These are phyloP conservation scores for Perdita meconis DNA, from an alignment of 2,888 invertebrate genomes.

Conservation along the genomic window DNA sequence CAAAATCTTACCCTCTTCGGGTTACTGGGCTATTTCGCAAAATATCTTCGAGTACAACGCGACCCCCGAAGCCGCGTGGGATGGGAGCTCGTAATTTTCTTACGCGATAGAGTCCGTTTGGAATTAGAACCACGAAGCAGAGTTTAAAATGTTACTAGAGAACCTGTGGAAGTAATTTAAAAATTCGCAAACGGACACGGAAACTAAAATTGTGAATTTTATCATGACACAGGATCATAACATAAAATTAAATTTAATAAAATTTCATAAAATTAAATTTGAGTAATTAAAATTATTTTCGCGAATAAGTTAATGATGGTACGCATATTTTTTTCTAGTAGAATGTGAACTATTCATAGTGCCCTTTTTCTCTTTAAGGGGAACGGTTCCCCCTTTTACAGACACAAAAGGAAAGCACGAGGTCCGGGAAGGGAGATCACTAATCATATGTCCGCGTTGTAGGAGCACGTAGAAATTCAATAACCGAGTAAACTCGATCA, in stretches of 20 bases:
- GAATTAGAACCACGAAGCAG: constrained; percentile 34
- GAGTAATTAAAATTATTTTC: constrained; percentile 3
- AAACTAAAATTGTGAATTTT: neutral
- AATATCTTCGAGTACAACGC: constrained; percentile 54
- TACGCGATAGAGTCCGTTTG: constrained; percentile 1
- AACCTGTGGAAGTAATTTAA: neutral
- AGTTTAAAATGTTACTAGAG: neutral
- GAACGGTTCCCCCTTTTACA: neutral
- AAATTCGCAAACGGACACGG: neutral
- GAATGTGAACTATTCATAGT: neutral
- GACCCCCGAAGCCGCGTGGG: constrained; percentile 18
- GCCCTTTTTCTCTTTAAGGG: neutral
- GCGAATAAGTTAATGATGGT: constrained; percentile 5
- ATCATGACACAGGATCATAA: too few relatives aligned
- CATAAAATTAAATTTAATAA: too few relatives aligned
- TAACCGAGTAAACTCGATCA: constrained; percentile 68
- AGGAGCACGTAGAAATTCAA: constrained; percentile 69
- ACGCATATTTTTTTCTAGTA: neutral
- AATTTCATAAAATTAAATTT: too few relatives aligned
- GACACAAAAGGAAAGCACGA: constrained; percentile 22
- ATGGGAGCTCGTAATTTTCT: constrained; percentile 26
- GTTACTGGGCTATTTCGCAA: constrained; percentile 46
- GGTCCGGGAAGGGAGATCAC: constrained; percentile 31
- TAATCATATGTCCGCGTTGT: constrained; percentile 58
- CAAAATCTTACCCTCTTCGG: constrained; percentile 48